Evolutionary conservation across 2,797 vertebrate genomes (phyloP).

Genomic region (Trachops cirrhosus): DNA sequence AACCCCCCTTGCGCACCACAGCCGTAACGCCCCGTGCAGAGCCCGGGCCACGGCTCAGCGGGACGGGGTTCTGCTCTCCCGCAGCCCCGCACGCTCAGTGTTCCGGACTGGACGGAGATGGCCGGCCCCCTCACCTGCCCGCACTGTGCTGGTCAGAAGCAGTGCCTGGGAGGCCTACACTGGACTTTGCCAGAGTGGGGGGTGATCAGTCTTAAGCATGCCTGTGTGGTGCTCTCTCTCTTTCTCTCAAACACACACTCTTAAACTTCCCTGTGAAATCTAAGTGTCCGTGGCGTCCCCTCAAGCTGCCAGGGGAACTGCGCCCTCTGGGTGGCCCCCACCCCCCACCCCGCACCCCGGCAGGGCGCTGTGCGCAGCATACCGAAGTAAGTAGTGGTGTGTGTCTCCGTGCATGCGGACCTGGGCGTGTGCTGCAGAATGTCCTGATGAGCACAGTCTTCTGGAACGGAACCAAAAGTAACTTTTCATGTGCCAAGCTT

Average conservation of each 20-base stretch:
- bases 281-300: conserved; percentile 23
- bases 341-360: background rate
- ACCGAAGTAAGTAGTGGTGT: conserved; percentile 44
- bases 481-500: conserved; percentile 59
- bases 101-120: background rate
- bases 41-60: background rate
- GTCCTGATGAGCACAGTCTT: conserved; percentile 62
- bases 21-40: background rate
- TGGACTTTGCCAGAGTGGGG: background rate
- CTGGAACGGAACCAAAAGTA: conserved; percentile 71
- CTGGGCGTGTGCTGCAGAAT: conserved; percentile 20
- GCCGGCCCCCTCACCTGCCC: background rate
- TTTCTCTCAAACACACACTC: conserved; percentile 15
- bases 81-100: background rate
- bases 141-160: background rate
- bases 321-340: background rate
- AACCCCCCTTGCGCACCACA: background rate
- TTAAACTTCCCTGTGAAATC: conserved; percentile 50
- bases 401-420: conserved; percentile 60
- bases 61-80: background rate
- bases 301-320: background rate
- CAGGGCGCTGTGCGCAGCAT: background rate
- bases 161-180: background rate
- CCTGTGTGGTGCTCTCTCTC: background rate
- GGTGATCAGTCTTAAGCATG: conserved; percentile 36